Evolutionary conservation across 2,113 vertebrate species (phyloP), one percentile per base, ranked within the genome.

Genomic region (Morone saxatilis): DNA sequence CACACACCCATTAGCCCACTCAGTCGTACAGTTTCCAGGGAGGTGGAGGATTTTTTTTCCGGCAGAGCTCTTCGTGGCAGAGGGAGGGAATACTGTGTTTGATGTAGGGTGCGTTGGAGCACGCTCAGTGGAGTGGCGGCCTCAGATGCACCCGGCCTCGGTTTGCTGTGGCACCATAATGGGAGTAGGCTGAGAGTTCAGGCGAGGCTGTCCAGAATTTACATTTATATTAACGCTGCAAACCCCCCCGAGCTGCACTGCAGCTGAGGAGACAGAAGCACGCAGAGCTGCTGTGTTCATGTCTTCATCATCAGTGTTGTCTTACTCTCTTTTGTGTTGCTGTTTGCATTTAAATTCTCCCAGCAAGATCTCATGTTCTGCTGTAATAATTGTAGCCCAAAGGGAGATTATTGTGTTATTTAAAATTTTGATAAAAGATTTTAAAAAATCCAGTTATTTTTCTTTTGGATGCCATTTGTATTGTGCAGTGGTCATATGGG

Each of bases 151-250:
- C 89, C 75, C 88, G 19, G 78, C 81, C 70, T 70, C 22, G 16
- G 40, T 50, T 1, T 14, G 81, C 83, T 22, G 80, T 65, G 72
- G 77, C 75, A 86, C 75, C 85, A 73, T 78, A 83, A 87, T 84
- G 84, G 84, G 66, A 79, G 66, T 75, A 78, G 76, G 84, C 77
- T 78, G 76, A 69, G 83, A 68, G 88, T 85, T 90, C 88, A 88
- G 86, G 54, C 67, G 38, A 85, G 88, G 67, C 76, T 66, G 81
- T 86, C 78, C 83, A 66, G 16, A 62, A 91, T 92, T 92, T 89
- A 88, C 89, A 91, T 92, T 91, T 91, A 86, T 88, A 91, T 92
- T 85, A 85, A 83, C 16, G 72, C 79, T 56, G 72, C 63, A 56
- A 48, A 19, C 57, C 75, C 78, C 31, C 71, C 22, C 7, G 69